Conservation (phyloP, 2,888 invertebrate genomes). For the Uloborus plumipes region DNA sequence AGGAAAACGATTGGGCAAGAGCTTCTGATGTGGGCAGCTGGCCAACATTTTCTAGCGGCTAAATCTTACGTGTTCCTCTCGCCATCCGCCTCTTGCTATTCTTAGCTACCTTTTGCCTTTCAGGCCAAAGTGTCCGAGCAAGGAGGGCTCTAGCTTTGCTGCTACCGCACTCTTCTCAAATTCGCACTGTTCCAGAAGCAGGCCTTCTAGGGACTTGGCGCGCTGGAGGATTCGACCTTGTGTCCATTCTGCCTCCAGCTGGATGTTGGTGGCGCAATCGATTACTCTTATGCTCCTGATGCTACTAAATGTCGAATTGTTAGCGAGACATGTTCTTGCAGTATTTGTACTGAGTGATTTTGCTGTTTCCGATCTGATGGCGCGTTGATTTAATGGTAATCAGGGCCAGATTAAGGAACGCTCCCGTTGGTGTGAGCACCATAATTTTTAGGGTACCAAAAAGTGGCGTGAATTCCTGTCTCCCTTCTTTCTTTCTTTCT, state of each 20-base stretch:
- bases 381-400: no score
- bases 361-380: no score
- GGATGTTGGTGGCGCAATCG: background rate
- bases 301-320: no score
- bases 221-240: conserved; percentile 16
- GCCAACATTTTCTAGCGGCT: conserved; percentile 50
- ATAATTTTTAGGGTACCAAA: no score
- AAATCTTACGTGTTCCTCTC: conserved; percentile 12
- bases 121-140: conserved; percentile 55
- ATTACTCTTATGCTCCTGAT: no score
- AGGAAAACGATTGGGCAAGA: conserved; percentile 41
- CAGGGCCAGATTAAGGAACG: no score
- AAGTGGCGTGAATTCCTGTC: no score
- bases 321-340: no score
- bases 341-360: no score
- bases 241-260: conserved; percentile 12
- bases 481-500: no score
- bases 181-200: conserved; percentile 10
- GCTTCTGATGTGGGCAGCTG: conserved; percentile 41
- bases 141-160: conserved; percentile 1
- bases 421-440: no score
- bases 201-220: conserved; percentile 27
- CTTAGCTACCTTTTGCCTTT: conserved; percentile 45
- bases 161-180: background rate
- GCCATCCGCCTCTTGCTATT: conserved; percentile 43